Conservation (phyloP, 2,113 vertebrate genomes). For the Phalacrocorax aristotelis region DNA sequence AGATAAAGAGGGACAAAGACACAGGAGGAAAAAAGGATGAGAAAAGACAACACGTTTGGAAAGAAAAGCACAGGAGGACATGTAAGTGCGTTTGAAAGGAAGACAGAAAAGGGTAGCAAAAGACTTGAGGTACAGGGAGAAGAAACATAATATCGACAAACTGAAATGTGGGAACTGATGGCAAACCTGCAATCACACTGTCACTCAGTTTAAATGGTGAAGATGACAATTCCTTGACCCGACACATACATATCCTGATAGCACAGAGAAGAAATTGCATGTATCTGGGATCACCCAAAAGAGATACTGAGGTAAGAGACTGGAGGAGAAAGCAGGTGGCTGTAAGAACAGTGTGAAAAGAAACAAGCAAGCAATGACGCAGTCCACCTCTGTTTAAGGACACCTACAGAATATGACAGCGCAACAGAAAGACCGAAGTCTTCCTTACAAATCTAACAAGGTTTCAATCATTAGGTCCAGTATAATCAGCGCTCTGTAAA, state of each 20-base stretch:
- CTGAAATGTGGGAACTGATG: not conserved
- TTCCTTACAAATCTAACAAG: not conserved
- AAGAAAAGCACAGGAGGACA: not conserved
- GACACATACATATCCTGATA: not conserved
- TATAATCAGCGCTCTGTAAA: not conserved
- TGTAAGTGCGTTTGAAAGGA: rapidly evolving
- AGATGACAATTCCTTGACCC: not conserved
- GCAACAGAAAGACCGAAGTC: not conserved
- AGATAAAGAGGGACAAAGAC: not conserved
- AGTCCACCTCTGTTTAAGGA: not conserved
- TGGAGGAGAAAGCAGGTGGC: not conserved
- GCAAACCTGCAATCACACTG: not conserved
- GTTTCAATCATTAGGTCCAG: not conserved
- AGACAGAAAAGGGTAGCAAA: not conserved
- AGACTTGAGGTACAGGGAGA: not conserved
- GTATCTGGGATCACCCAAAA: not conserved
- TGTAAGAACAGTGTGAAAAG: not conserved
- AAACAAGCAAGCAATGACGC: not conserved
- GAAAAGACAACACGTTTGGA: not conserved
- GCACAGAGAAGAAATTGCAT: rapidly evolving
- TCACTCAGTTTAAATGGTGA: not conserved
- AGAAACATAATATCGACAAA: not conserved
- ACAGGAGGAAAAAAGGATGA: not conserved
- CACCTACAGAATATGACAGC: not conserved
- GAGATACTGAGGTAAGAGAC: not conserved